phyloP scores from a whole-genome alignment of 2,113 vertebrate genomes.

The Sebastes schlegelii region DNA sequence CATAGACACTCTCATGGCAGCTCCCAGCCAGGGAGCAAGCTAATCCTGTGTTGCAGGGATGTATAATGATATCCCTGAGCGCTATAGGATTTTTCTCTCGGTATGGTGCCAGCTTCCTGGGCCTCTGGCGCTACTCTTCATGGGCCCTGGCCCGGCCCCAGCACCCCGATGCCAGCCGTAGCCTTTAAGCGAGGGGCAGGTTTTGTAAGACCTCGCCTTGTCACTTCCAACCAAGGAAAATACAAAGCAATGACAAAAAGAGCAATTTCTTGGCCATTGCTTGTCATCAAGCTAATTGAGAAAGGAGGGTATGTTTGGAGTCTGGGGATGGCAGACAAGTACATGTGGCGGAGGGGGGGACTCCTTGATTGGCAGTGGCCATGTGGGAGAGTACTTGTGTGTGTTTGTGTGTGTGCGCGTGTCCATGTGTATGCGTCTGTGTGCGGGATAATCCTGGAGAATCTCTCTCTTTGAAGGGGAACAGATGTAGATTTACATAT shows the following conservation, averaged over 20 bases:
- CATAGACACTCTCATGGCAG: slow-evolving; percentile 62
- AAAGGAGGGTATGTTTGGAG: slow-evolving; percentile 73
- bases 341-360: slow-evolving; percentile 84
- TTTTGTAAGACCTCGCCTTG: slow-evolving; percentile 83
- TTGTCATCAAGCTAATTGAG: slow-evolving; percentile 82
- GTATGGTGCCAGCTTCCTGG: slow-evolving; percentile 80
- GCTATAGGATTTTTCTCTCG: slow-evolving; percentile 79
- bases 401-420: slow-evolving; percentile 66
- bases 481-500: slow-evolving; percentile 99
- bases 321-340: slow-evolving; percentile 59
- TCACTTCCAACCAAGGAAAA: slow-evolving; percentile 88
- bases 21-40: slow-evolving; percentile 67
- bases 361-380: slow-evolving; percentile 88
- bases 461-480: slow-evolving; percentile 95
- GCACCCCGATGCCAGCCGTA: slow-evolving; percentile 59
- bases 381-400: slow-evolving; percentile 77
- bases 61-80: slow-evolving; percentile 86
- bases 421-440: slow-evolving; percentile 73
- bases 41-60: slow-evolving; percentile 85
- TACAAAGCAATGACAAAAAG: slow-evolving; percentile 89
- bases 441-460: slow-evolving; percentile 92
- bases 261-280: slow-evolving; percentile 90
- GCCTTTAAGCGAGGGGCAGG: slow-evolving; percentile 83
- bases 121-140: slow-evolving; percentile 64
- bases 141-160: slow-evolving; percentile 77